Base-by-base conservation (phyloP, 64 coral and sea anemone genomes). In the Astreopora myriophthalma region DNA sequence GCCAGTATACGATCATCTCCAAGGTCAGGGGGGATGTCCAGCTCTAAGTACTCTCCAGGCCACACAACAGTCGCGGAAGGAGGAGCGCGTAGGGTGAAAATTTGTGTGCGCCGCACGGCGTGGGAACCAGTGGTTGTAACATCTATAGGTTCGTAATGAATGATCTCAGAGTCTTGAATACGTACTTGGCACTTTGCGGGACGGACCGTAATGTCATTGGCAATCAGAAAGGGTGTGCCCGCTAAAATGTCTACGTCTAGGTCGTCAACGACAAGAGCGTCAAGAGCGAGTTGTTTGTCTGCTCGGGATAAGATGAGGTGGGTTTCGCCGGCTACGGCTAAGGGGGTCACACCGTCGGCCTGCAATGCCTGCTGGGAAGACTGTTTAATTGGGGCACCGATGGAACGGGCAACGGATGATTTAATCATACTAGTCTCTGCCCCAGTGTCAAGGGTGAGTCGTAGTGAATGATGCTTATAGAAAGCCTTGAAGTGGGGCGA, bases 171-270 rank as follows among this genome's bases (percentile, higher is more conserved):
- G 60, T 55, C 85, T 51, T 88, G 66, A 10, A 74, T 88, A 48
- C 27, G 20, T 29, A 88, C 85, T 74, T 88, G 36, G 17, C 57
- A 40, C 27, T 36, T 72, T 7, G 85, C 85, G 22, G 69, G 85
- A 13, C 69, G 38, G 9, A 88, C 69, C 11, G 85, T 20, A 29
- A 74, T 74, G 85, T 74, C 85, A 48, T 87, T 88, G 46, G 67
- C 30, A 13, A 58, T 74, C 19, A 88, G 66, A 17, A 88, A 34
- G 35, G 85, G 85, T 46, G 57, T 74, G 23, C 85, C 85, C 11
- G 85, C 85, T 17, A 87, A 27, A 13, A 87, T 73, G 65, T 87
- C 85, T 46, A 87, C 85, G 36, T 87, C 85, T n/a, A 88, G 34
- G 57, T 60, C 71, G 3, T n/a, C n/a, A n/a, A 88, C 85, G 16